Conservation (phyloP, 2,797 vertebrate genomes). For the Siniperca obscura region DNA sequence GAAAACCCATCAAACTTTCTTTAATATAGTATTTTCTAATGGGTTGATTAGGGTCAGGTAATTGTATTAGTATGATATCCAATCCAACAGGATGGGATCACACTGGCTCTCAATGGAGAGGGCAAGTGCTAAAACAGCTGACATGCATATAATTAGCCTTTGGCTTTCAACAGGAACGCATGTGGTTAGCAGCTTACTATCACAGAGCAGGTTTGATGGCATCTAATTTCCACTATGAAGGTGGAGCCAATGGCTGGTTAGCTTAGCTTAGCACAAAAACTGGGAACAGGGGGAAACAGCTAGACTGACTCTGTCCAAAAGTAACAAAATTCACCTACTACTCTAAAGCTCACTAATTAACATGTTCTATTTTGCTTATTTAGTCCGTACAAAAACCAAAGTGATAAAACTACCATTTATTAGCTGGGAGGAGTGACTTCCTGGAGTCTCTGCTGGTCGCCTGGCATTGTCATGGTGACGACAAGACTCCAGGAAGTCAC, state of each 20-base stretch:
- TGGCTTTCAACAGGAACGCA: slow-evolving; percentile 1
- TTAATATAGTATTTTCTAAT: not conserved
- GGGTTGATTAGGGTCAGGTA: not conserved
- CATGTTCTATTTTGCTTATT: not conserved
- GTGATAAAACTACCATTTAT: not conserved
- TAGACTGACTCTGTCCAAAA: not conserved
- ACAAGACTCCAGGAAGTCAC: not conserved
- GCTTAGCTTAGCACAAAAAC: slow-evolving; percentile 13
- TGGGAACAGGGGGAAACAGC: not conserved
- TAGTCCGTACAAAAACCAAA: not conserved
- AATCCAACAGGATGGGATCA: not conserved
- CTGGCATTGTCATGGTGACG: not conserved
- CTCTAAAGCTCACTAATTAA: not conserved
- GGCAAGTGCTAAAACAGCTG: slow-evolving; percentile 12
- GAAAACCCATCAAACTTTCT: not conserved
- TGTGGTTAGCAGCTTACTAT: not conserved
- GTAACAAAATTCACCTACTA: not conserved
- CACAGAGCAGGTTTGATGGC: not conserved
- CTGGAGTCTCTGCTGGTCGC: not conserved
- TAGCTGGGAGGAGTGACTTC: not conserved
- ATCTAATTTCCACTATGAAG: not conserved
- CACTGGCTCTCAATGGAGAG: not conserved
- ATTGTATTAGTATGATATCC: slow-evolving; percentile 8
- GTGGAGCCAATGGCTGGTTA: not conserved
- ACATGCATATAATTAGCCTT: slow-evolving; percentile 1